These are phyloP conservation scores for Strigamia crassipes DNA, from an alignment of 2,888 invertebrate genomes.

Conservation along the genomic window DNA sequence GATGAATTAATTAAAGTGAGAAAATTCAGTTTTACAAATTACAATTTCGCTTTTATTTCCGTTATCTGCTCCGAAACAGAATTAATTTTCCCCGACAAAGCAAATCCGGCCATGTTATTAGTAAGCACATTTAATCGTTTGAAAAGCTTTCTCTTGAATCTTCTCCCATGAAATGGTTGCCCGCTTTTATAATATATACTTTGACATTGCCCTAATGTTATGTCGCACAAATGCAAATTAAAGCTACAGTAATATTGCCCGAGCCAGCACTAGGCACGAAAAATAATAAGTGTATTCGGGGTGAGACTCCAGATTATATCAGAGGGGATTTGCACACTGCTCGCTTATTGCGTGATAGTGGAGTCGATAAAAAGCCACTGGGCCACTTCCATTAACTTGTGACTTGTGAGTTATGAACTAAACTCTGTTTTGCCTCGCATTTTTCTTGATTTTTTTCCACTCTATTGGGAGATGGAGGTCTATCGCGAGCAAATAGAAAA, in stretches of 20 bases:
- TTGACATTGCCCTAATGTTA: neutral
- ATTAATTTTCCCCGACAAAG: too few species aligned
- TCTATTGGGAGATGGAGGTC: neutral
- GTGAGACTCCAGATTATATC: neutral
- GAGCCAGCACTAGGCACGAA: neutral
- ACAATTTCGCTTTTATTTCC: neutral
- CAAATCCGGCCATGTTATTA: too few species aligned
- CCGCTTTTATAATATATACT: too few species aligned
- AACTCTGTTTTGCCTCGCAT: conserved; percentile 12
- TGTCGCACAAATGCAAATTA: conserved; percentile 6
- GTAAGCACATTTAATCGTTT: neutral
- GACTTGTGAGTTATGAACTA: conserved; percentile 32
- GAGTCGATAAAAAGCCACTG: conserved; percentile 27
- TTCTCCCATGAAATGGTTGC: too few species aligned
- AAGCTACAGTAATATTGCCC: neutral
- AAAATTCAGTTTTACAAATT: neutral
- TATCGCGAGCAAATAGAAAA: neutral
- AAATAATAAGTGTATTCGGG: neutral
- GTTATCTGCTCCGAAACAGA: too few species aligned
- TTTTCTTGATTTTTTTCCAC: neutral
- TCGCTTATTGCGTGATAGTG: conserved; percentile 24
- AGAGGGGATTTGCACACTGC: conserved; percentile 4
- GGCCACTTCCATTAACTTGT: conserved; percentile 23
- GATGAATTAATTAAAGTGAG: neutral
- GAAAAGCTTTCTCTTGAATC: too few species aligned